Evolutionary conservation across 2,888 invertebrate species (phyloP), one percentile per base, ranked within the genome.

Genomic region (Tetramorium bicarinatum): DNA sequence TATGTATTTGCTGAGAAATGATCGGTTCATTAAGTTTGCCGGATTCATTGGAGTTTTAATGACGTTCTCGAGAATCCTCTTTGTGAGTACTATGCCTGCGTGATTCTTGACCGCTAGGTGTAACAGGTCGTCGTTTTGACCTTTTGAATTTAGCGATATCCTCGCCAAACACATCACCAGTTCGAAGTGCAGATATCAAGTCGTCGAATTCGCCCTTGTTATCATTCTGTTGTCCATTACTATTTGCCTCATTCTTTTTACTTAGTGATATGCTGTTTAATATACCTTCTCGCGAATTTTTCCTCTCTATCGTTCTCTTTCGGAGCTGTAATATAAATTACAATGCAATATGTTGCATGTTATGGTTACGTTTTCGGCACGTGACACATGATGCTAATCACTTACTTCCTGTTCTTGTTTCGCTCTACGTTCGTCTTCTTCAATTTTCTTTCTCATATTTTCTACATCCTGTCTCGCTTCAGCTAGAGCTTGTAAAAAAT

Each of bases 131-230:
- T 91, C 97, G 97, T 88, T 97, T 96, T 66, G 97, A 97, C 80
- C 98, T 95, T 91, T 98, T 97, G 93, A 99, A 98, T 95, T 99
- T 99, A 79, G 98, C 98, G 92, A 99, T 98, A 94, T 99, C 99
- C 93, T 99, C 99, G 0, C 99, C 98, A 93, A 99, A 99, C 0
- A 99, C 99, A 93, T 99, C 99, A 0, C 99, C 99, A 0, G 99
- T 99, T 84, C 99, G 95, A 75, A 99, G 95, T 0, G 99, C 99
- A 0, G 99, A 99, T 93, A 99, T 99, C 90, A 99, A 96, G 95
- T 99, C 99, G 93, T 99, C 99, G 95, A 99, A 99, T 95, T 99
- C 99, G 11, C 99, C 98, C 93, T 98, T 97, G 82, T 96, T 97
- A 83, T 95, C 95, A 29, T 93, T 93, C 64, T 94, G 96, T 0